Evolutionary conservation across 2,797 vertebrate genomes (phyloP).

Genomic region (Sebastes minor): DNA sequence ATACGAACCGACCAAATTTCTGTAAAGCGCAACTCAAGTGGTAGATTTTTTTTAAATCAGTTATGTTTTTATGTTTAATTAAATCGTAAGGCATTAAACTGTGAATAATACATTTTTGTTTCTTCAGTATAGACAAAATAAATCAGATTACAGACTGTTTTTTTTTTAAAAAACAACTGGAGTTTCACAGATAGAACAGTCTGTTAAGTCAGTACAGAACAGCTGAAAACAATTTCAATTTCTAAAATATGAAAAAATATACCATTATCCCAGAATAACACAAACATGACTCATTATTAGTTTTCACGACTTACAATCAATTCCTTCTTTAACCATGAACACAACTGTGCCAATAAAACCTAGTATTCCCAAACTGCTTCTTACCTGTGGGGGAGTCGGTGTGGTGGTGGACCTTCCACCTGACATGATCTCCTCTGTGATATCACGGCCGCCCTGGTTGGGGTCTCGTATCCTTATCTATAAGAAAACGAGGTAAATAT

Average conservation of each 20-base stretch:
- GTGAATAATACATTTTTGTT: background rate
- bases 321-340: background rate
- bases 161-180: fast-evolving
- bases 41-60: background rate
- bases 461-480: slow-evolving; percentile 99
- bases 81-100: background rate
- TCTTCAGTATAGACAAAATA: background rate
- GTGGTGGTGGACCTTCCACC: slow-evolving; percentile 94
- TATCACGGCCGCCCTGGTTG: slow-evolving; percentile 97
- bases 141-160: background rate
- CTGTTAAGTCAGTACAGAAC: background rate
- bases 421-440: slow-evolving; percentile 98
- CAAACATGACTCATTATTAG: background rate
- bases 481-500: background rate
- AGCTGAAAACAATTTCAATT: background rate
- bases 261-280: background rate
- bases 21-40: background rate
- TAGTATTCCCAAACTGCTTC: background rate
- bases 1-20: background rate
- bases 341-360: background rate
- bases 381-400: slow-evolving; percentile 96
- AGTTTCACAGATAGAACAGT: background rate
- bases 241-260: background rate
- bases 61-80: background rate
- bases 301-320: background rate